A percentile compares a stretch with the other conserved stretches of the same genome.
Conservation (phyloP, 2,113 vertebrate species). For the Anas platyrhynchos region DNA sequence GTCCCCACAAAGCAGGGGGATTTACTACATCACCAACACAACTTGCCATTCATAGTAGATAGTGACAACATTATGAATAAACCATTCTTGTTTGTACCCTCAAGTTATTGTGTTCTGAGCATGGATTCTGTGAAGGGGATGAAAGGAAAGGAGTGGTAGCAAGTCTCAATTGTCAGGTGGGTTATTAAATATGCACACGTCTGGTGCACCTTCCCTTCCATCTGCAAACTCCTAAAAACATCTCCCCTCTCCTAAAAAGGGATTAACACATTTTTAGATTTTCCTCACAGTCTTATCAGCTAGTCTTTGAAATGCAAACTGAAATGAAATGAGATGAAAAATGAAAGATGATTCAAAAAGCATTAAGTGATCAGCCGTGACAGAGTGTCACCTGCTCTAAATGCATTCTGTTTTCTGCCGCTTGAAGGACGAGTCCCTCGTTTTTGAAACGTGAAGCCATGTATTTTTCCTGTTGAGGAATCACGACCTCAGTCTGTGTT, state of each 20-base stretch:
- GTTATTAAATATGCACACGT: not conserved
- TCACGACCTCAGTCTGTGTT: not conserved
- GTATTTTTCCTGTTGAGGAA: not conserved
- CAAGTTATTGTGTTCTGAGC: not conserved
- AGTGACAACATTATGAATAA: not conserved
- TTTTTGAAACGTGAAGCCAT: not conserved
- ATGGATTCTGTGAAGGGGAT: not conserved
- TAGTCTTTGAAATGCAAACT: not conserved
- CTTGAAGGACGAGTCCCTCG: not conserved
- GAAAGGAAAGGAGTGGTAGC: not conserved
- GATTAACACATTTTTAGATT: constrained; percentile 32
- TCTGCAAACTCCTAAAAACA: not conserved
- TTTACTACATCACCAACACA: not conserved
- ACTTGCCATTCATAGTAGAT: not conserved
- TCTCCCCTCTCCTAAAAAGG: not conserved
- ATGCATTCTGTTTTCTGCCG: not conserved
- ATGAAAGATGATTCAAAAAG: not conserved
- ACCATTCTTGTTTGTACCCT: not conserved
- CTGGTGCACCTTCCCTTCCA: not conserved
- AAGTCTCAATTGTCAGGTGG: not conserved
- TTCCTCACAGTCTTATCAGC: constrained; percentile 1
- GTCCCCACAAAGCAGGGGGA: not conserved
- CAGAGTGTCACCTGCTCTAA: not conserved
- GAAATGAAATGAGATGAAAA: not conserved
- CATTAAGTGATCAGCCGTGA: not conserved